These are phyloP conservation scores for Choloepus hoffmanni DNA, from an alignment of 2,113 vertebrate genomes.

Conservation along the genomic window DNA sequence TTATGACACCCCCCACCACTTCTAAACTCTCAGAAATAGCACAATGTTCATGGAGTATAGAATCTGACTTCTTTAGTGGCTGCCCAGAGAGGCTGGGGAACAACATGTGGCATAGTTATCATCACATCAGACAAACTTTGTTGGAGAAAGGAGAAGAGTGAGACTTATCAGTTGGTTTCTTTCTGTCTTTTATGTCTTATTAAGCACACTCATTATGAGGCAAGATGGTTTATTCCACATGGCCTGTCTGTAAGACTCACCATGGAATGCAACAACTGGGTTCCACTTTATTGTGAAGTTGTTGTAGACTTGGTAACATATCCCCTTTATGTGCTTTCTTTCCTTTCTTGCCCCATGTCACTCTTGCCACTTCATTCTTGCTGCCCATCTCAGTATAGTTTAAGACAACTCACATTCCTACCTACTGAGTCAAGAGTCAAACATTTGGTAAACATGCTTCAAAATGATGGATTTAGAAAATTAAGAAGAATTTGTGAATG, in stretches of 20 bases:
- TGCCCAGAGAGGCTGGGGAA: background rate
- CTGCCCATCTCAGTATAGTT: background rate
- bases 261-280: background rate
- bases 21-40: background rate
- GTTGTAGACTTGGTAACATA: background rate
- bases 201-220: background rate
- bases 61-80: background rate
- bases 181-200: background rate
- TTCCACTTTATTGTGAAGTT: background rate
- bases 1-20: background rate
- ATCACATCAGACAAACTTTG: background rate
- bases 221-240: background rate
- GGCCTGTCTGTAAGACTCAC: background rate
- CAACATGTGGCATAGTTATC: background rate
- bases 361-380: background rate
- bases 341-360: background rate
- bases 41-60: background rate
- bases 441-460: background rate
- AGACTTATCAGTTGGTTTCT: background rate
- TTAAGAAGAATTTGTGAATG: background rate
- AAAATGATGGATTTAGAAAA: constrained; percentile 7
- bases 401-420: background rate
- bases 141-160: background rate
- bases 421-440: background rate
- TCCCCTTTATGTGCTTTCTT: background rate